These are phyloP conservation scores for Alosa sapidissima DNA, from an alignment of 2,797 vertebrate species.

Conservation along the genomic window DNA sequence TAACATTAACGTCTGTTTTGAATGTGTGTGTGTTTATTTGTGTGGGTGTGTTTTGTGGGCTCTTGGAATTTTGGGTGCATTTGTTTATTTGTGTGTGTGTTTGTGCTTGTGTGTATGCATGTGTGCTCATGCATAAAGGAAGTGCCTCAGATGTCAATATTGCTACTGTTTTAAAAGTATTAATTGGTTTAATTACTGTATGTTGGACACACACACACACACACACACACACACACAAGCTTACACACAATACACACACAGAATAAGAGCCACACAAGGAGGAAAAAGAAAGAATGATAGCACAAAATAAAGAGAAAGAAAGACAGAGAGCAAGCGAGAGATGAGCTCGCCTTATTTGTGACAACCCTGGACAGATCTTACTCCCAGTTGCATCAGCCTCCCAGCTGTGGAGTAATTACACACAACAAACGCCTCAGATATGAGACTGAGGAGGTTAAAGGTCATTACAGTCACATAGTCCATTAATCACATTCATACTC, in stretches of 20 bases:
- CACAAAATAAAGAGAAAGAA: not conserved
- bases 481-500: not conserved
- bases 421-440: not conserved
- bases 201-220: not conserved
- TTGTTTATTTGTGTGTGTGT: not conserved
- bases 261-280: not conserved
- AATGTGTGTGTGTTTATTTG: not conserved
- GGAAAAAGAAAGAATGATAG: not conserved
- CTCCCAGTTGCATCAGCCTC: constrained; percentile 4
- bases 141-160: not conserved
- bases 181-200: not conserved
- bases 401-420: not conserved
- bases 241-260: not conserved
- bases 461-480: not conserved
- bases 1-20: no score
- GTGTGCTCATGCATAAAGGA: not conserved
- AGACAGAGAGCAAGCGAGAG: not conserved
- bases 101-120: not conserved
- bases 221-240: not conserved
- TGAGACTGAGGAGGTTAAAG: not conserved
- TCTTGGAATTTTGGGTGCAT: no score
- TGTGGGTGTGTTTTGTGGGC: not conserved
- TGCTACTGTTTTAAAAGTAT: not conserved
- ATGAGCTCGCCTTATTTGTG: not conserved
- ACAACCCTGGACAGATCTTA: not conserved